Evolutionary conservation across 2,888 invertebrate genomes (phyloP).

Genomic region (Himalopsyche anomala): DNA sequence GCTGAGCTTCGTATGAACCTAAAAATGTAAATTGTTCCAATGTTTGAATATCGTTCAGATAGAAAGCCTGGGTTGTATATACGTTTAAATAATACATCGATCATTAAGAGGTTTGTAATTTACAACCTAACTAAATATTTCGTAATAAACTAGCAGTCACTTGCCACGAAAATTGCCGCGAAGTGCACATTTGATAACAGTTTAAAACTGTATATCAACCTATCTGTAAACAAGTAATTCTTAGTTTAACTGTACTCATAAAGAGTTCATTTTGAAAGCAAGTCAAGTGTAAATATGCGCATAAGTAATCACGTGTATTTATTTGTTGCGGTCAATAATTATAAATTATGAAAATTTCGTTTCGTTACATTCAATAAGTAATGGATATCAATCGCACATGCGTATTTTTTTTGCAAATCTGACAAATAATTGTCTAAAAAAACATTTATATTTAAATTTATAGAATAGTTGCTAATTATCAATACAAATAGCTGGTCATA

Average conservation of each 20-base stretch:
- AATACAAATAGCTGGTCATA: too few relatives aligned
- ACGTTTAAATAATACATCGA: too few relatives aligned
- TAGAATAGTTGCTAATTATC: too few relatives aligned
- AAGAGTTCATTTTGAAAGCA: not conserved
- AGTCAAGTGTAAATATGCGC: not conserved
- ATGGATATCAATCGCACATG: not conserved
- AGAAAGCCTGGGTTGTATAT: too few relatives aligned
- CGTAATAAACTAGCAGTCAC: not conserved
- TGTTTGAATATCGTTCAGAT: too few relatives aligned
- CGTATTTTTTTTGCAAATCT: not conserved
- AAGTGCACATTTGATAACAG: not conserved
- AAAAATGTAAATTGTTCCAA: too few relatives aligned
- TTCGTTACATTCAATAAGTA: not conserved
- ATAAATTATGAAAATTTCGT: not conserved
- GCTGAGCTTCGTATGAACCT: not conserved
- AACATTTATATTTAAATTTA: too few relatives aligned
- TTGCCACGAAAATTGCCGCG: not conserved
- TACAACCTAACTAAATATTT: not conserved
- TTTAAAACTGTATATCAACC: constrained; percentile 13
- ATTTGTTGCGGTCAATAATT: not conserved
- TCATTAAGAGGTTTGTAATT: too few relatives aligned
- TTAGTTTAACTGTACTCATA: not conserved
- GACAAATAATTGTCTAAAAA: too few relatives aligned
- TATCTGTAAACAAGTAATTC: not conserved
- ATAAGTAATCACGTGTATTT: not conserved